Conservation (phyloP, 2,113 vertebrate genomes). For the Mandrillus leucophaeus region DNA sequence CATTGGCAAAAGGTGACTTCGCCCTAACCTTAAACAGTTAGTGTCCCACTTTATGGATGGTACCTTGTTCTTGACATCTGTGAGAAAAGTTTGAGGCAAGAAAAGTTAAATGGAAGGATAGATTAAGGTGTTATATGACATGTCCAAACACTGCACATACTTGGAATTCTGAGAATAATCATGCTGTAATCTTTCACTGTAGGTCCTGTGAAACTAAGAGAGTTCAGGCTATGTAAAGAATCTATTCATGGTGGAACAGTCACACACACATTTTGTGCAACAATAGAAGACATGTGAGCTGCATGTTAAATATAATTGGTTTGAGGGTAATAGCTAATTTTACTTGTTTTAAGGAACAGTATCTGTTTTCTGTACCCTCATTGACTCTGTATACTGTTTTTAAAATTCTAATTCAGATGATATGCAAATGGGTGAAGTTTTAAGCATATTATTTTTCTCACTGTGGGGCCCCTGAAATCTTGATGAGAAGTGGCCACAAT, state of each 20-base stretch:
- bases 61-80: conserved; percentile 6
- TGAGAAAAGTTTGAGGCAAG: conserved; percentile 36
- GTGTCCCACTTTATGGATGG: not conserved
- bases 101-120: conserved; percentile 30
- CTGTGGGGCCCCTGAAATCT: conserved; percentile 97
- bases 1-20: not conserved
- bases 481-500: conserved; percentile 99
- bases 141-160: conserved; percentile 25
- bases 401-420: conserved; percentile 38
- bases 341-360: conserved; percentile 72
- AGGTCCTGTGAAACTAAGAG: conserved; percentile 98
- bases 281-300: conserved; percentile 99
- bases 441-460: conserved; percentile 67
- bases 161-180: conserved; percentile 62
- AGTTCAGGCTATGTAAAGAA: conserved; percentile 99
- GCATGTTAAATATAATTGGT: conserved; percentile 80
- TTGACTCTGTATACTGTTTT: conserved; percentile 33
- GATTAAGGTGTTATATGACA: not conserved
- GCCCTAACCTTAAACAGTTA: not conserved
- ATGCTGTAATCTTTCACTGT: conserved; percentile 68
- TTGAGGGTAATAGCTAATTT: conserved; percentile 78
- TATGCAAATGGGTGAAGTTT: not conserved
- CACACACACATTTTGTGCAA: conserved; percentile 99
- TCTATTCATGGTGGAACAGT: conserved; percentile 99
- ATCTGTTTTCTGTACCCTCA: conserved; percentile 23